Conservation (phyloP, 1,140 invertebrate species). For the Vanessa tameamea region DNA sequence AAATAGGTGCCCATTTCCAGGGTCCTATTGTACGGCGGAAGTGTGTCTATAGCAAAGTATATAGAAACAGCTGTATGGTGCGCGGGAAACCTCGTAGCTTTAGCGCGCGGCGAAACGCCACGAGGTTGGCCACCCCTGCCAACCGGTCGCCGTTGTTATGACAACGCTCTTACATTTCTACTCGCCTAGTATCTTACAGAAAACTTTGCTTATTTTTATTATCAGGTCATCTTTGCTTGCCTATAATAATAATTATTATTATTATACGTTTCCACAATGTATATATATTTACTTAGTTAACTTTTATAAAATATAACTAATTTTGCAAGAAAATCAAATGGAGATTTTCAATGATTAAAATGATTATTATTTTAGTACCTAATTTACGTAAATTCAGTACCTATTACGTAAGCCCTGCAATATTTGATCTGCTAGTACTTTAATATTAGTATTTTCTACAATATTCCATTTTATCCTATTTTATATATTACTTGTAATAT, state of each 20-base stretch:
- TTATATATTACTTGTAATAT: no score
- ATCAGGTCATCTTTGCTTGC: constrained; percentile 1
- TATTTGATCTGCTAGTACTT: constrained; percentile 38
- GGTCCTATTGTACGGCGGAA: constrained; percentile 53
- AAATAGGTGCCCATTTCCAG: constrained; percentile 51
- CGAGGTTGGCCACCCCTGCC: constrained; percentile 51
- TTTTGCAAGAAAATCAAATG: no score
- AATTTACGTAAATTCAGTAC: no score
- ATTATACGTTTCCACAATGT: constrained; percentile 5
- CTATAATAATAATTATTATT: neutral
- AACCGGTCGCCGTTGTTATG: constrained; percentile 54
- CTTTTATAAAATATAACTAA: neutral
- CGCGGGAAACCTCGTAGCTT: constrained; percentile 54
- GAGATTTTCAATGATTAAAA: no score
- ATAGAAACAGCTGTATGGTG: constrained; percentile 60
- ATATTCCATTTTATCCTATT: neutral
- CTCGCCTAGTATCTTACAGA: constrained; percentile 49
- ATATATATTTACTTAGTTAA: neutral
- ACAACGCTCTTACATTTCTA: constrained; percentile 61
- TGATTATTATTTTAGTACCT: no score
- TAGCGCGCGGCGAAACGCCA: constrained; percentile 24
- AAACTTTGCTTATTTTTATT: constrained; percentile 32
- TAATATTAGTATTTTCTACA: constrained; percentile 23
- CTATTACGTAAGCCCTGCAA: constrained; percentile 9
- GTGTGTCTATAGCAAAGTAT: constrained; percentile 52